Conservation (phyloP, 2,888 invertebrate genomes). For the Netelia virgata region DNA sequence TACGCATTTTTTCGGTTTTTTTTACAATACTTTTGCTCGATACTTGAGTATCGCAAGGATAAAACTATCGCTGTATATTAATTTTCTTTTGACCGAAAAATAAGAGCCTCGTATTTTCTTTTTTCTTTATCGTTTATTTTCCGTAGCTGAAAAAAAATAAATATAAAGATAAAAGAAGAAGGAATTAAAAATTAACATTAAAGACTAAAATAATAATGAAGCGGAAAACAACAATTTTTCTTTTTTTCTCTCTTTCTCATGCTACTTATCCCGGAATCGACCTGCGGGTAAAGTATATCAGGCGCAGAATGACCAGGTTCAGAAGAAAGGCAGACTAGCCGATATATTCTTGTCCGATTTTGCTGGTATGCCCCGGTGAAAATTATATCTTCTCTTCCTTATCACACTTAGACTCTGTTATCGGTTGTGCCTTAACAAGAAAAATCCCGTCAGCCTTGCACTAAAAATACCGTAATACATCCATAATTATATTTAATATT, state of each 20-base stretch:
- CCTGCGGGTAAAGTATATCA: constrained; percentile 90
- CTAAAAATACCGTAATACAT: no score
- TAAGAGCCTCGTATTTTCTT: neutral
- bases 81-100: no score
- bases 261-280: constrained; percentile 82
- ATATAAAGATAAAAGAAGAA: constrained; percentile 16
- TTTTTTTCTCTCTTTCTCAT: constrained; percentile 88
- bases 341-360: constrained; percentile 94
- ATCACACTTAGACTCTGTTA: no score
- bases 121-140: constrained; percentile 7
- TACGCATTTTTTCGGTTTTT: no score
- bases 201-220: constrained; percentile 27
- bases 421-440: no score
- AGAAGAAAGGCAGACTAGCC: constrained; percentile 94
- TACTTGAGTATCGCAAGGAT: no score
- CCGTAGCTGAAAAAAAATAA: neutral
- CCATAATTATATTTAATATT: no score
- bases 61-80: no score
- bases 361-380: constrained; percentile 87
- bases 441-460: no score
- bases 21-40: no score
- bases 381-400: constrained; percentile 36
- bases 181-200: constrained; percentile 10
- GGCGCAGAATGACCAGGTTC: constrained; percentile 90
- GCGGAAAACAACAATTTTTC: constrained; percentile 60